These are phyloP conservation scores for Acipenser ruthenus DNA, from an alignment of 2,797 vertebrate species.

Conservation along the genomic window DNA sequence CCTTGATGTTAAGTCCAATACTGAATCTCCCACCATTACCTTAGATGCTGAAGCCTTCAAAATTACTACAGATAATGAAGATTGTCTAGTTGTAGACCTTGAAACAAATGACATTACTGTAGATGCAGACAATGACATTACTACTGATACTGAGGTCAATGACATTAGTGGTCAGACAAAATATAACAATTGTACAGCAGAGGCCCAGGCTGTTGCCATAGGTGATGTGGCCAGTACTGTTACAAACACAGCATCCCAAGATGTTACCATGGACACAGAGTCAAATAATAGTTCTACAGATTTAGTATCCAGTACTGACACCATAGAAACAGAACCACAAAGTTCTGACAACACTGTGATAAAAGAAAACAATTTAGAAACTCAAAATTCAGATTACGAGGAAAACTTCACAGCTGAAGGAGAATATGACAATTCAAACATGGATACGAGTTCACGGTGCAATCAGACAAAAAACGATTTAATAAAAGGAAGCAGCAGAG, in stretches of 20 bases:
- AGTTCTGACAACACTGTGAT: slow-evolving; percentile 39
- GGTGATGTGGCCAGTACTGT: slow-evolving; percentile 16
- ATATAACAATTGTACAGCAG: slow-evolving; percentile 8
- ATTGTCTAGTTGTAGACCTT: slow-evolving; percentile 9
- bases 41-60: background rate
- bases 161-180: background rate
- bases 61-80: background rate
- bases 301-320: slow-evolving; percentile 52
- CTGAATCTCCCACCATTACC: too few relatives aligned
- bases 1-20: too few relatives aligned
- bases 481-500: slow-evolving; percentile 42
- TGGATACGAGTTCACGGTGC: slow-evolving; percentile 19
- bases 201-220: slow-evolving; percentile 10
- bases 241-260: slow-evolving; percentile 10
- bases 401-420: too few relatives aligned
- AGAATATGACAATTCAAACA: slow-evolving; percentile 11
- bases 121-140: background rate
- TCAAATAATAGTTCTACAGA: slow-evolving; percentile 30
- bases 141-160: background rate
- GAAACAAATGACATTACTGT: slow-evolving; percentile 9
- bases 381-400: slow-evolving; percentile 11
- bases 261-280: slow-evolving; percentile 4
- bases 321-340: slow-evolving; percentile 39
- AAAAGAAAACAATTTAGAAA: slow-evolving; percentile 33
- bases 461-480: slow-evolving; percentile 21